Base-by-base conservation (phyloP, 2,888 invertebrate genomes). In the Baronia brevicornis region DNA sequence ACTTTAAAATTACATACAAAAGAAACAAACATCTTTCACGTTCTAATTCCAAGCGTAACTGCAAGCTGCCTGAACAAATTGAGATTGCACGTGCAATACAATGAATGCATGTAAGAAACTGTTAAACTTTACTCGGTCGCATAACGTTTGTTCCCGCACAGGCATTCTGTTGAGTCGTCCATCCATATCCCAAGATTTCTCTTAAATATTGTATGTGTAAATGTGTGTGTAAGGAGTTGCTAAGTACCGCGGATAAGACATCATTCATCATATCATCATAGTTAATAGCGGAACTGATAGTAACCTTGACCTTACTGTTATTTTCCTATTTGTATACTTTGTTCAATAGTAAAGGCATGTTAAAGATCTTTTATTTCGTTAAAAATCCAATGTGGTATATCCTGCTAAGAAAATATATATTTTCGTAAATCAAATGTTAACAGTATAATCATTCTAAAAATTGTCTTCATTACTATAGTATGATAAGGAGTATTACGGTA, bases 131-230 rank as follows among this genome's bases (percentile, higher is more conserved):
- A 48, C 46, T 50, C 43, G 39, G 43, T 44, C 48, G 51, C 25
- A 26, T 43, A 33, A 18, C 22, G 22, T 53, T 54, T 54, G 49
- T 58, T 48, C 51, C 52, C 39, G 48, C 46, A 41, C 49, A 48
- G 53, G 57, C 70, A 73, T 74, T 65, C 67, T 62, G 38, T 12
- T 38, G 46, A 55, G 41, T 51, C 63, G 67, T 55, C 70, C 69
- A 60, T 61, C 62, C 71, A 48, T 60, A 54, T 56, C 64, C 41
- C 29, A 38, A 39, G 66, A 63, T 74, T 70, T 75, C 73, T 62
- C 65, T 53, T 29, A 25, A 18, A 13, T 17, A 17, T 17, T 17
- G 5, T 17, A 5, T 17, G 17, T 5, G 17, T 17, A 5, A 6
- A 6, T 17, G 17, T 17, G 5, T 17, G 4, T 17, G 4, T 17